phyloP scores from a whole-genome alignment of 2,888 invertebrate genomes.

The Acanthosepion esculentum region DNA sequence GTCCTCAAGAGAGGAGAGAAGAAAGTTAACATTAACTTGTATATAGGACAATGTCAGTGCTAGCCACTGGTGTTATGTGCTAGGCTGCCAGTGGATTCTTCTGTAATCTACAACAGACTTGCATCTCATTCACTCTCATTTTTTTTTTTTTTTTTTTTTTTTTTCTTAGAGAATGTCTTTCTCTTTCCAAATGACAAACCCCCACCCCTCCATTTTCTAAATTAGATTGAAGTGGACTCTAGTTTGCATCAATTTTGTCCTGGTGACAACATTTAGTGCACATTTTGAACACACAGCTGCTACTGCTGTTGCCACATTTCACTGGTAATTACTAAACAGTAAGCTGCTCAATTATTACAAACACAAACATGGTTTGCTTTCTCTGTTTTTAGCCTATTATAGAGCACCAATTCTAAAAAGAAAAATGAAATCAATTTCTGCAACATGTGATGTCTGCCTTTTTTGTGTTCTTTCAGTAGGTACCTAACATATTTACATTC shows the following conservation, averaged over 20 bases:
- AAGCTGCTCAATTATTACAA: neutral
- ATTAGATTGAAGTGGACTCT: conserved; percentile 33
- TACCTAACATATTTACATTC: neutral
- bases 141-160: too few relatives aligned
- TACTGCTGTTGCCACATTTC: neutral
- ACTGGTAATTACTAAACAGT: conserved; percentile 4
- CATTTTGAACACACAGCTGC: conserved; percentile 17
- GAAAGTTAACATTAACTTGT: conserved; percentile 9
- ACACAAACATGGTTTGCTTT: conserved; percentile 33
- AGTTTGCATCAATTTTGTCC: conserved; percentile 33
- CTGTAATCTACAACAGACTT: conserved; percentile 33
- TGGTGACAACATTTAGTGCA: conserved; percentile 15
- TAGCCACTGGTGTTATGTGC: conserved; percentile 13
- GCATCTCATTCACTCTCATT: neutral
- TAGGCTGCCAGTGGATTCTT: neutral
- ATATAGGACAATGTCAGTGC: conserved; percentile 33
- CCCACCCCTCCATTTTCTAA: neutral
- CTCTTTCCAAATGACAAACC: neutral
- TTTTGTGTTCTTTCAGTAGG: neutral
- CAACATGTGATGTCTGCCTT: conserved; percentile 33
- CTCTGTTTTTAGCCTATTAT: neutral
- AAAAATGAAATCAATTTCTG: conserved; percentile 2
- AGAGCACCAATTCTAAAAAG: conserved; percentile 8
- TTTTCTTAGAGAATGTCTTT: neutral
- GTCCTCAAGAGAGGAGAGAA: neutral